Base-by-base conservation (phyloP, 2,888 invertebrate genomes). In the Tortricodes alternella region DNA sequence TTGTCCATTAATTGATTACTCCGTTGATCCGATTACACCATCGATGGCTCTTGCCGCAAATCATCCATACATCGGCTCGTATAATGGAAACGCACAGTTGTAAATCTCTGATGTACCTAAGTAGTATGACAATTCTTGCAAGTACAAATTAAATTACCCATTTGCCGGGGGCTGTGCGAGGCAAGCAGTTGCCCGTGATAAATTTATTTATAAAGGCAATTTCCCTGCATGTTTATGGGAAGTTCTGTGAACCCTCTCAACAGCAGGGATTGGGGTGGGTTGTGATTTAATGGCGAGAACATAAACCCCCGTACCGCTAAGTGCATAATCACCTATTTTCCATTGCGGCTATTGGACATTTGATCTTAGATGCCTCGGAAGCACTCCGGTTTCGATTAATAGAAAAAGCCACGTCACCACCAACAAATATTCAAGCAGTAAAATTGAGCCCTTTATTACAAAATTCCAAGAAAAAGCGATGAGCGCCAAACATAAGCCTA, bases 141-240 rank as follows among this genome's bases (percentile, higher is more conserved):
- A 38, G 32, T 43, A 41, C 41, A 55, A 48, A 55, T 43, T 23
- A 55, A 55, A 29, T 18, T 39, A 41, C 16, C 44, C 46, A 24
- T 46, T 32, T 3, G 27, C 34, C n/a, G 11, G 35, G 23, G 24
- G 38, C 51, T 27, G 48, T 50, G 50, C 32, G 29, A n/a, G 37
- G 35, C 44, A 52, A 41, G 58, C 46, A 24, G 58, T 55, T 60
- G 41, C 53, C 62, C 62, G 57, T 57, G 64, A 75, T 75, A 78
- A 75, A 73, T 77, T 74, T 74, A 70, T 66, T 72, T 71, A 70
- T 66, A 64, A 70, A 68, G 71, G 49, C 74, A 75, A 76, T 78
- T 73, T 67, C 59, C 63, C 61, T 65, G 65, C 67, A 71, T 75
- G 75, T 78, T 78, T 73, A 74, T 70, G 62, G 64, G 64, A 64